phyloP scores from a whole-genome alignment of 2,888 invertebrate species.

The Gibbula magus region DNA sequence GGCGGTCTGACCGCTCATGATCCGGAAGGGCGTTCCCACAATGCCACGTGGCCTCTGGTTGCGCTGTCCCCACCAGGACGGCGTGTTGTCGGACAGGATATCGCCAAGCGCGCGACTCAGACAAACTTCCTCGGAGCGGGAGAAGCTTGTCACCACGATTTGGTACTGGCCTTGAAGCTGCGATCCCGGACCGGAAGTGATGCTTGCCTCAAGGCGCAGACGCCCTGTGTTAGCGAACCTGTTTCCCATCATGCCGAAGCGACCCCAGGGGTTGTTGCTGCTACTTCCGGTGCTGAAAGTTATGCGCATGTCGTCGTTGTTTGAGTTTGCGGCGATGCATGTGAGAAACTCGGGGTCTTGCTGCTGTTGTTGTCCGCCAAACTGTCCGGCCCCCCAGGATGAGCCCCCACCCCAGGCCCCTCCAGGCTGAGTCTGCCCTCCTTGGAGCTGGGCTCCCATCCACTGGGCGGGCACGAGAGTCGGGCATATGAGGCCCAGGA shows the following conservation, averaged over 20 bases:
- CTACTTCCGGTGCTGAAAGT: neutral
- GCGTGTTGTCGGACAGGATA: conserved; percentile 4
- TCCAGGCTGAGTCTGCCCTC: no score
- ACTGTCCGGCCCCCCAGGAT: no score
- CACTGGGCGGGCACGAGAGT: no score
- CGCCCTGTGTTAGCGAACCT: neutral
- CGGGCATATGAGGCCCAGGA: no score
- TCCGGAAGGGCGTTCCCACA: conserved; percentile 2
- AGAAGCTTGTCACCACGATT: neutral
- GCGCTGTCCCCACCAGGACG: conserved; percentile 12
- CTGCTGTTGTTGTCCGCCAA: no score
- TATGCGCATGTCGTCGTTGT: conserved; percentile 15
- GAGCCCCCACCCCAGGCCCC: no score
- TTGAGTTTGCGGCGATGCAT: conserved; percentile 3
- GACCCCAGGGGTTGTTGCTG: neutral
- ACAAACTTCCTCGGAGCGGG: conserved; percentile 18
- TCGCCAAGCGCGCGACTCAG: conserved; percentile 4
- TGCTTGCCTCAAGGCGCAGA: neutral
- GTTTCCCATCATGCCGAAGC: neutral
- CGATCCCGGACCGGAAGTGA: neutral
- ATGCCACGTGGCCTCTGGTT: neutral
- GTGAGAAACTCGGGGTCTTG: neutral
- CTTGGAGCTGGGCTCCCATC: no score
- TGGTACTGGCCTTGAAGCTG: conserved; percentile 14
- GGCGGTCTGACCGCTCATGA: conserved; percentile 10